Percentiles rank a stretch among this genome's conserved stretches.
Evolutionary conservation across 2,113 vertebrate species (phyloP).

Genomic region (Zosterops lateralis): DNA sequence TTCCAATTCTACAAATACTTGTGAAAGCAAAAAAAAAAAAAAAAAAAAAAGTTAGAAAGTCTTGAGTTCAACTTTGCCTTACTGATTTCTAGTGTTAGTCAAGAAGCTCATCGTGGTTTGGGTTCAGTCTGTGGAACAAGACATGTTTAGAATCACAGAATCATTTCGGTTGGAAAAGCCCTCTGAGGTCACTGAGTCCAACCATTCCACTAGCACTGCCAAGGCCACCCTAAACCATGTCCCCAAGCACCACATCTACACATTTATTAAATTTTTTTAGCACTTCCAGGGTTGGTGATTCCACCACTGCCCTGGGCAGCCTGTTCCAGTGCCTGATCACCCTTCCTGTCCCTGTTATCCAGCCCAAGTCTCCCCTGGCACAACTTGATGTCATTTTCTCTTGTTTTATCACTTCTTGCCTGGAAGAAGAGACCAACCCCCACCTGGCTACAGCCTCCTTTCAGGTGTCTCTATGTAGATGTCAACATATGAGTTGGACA

Average conservation of each 20-base stretch:
- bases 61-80: background rate
- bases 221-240: background rate
- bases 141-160: background rate
- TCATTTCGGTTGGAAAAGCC: background rate
- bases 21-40: background rate
- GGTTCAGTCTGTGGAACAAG: background rate
- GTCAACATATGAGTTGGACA: background rate
- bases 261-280: too few species aligned
- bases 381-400: background rate
- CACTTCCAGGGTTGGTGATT: background rate
- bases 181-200: background rate
- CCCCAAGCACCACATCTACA: too few species aligned
- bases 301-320: background rate
- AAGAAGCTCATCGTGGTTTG: accelerated
- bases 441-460: background rate
- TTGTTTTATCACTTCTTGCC: background rate
- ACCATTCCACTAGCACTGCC: background rate
- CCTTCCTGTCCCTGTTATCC: too few species aligned
- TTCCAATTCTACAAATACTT: background rate
- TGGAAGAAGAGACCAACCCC: background rate
- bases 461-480: background rate
- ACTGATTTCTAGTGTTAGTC: background rate
- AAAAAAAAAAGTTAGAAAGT: background rate
- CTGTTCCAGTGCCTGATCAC: background rate
- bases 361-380: background rate